phyloP scores from a whole-genome alignment of 2,888 invertebrate genomes.

The Myathropa florea region DNA sequence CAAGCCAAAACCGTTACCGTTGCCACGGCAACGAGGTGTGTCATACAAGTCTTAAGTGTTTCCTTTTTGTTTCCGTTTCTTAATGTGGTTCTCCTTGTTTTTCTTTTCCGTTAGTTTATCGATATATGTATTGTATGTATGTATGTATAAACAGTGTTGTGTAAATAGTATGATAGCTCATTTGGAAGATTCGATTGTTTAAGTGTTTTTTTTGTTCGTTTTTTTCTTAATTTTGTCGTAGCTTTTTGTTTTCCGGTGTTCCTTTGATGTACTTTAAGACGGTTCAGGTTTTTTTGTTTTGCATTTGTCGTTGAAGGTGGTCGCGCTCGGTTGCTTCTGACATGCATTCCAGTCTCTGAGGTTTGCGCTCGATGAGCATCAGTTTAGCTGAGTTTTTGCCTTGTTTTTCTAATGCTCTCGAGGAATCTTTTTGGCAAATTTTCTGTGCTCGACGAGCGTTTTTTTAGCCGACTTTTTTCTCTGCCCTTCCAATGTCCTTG shows the following conservation, averaged over 20 bases:
- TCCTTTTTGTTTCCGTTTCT: conserved; percentile 2
- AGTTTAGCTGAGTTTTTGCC: too few relatives aligned
- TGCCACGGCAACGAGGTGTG: conserved; percentile 24
- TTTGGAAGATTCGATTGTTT: not conserved
- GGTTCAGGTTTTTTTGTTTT: too few relatives aligned
- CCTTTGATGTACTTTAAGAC: too few relatives aligned
- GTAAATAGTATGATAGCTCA: not conserved
- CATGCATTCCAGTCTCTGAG: too few relatives aligned
- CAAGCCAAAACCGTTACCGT: not conserved
- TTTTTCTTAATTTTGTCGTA: not conserved
- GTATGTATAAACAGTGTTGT: not conserved
- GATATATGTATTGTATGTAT: conserved; percentile 7
- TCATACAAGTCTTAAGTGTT: conserved; percentile 15
- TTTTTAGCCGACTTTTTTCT: too few relatives aligned
- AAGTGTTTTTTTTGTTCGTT: not conserved
- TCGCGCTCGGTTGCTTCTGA: too few relatives aligned
- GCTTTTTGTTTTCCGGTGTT: not conserved
- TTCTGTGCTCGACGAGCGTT: too few relatives aligned
- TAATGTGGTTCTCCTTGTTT: not conserved
- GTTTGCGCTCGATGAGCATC: too few relatives aligned
- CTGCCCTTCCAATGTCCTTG: too few relatives aligned
- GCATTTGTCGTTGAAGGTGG: too few relatives aligned
- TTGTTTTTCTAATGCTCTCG: too few relatives aligned
- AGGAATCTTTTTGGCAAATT: too few relatives aligned
- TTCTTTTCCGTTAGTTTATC: not conserved